Evolutionary conservation across 2,888 invertebrate genomes (phyloP).

Genomic region (Drosophila nr. fundita): DNA sequence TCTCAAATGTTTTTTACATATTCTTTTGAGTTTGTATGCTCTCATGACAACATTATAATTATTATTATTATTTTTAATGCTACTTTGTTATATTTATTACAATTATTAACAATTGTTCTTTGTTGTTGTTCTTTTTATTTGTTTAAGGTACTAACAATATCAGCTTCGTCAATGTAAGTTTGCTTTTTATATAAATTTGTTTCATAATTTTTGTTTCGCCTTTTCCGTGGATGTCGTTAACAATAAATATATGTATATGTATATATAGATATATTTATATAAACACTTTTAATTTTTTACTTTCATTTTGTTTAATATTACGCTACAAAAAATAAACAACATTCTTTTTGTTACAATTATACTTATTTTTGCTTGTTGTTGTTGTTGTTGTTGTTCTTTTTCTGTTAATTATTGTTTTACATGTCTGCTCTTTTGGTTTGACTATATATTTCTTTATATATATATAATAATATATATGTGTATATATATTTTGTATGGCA

Average conservation of each 20-base stretch:
- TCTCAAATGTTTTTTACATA: constrained; percentile 68
- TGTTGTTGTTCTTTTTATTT: constrained; percentile 48
- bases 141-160: constrained; percentile 85
- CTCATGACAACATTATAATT: constrained; percentile 57
- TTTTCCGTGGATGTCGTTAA: constrained; percentile 77
- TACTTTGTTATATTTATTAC: constrained; percentile 58
- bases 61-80: constrained; percentile 58
- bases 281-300: constrained; percentile 59
- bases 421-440: constrained; percentile 63
- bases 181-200: constrained; percentile 76
- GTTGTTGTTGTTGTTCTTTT: constrained; percentile 40
- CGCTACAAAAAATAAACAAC: constrained; percentile 81
- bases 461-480: constrained; percentile 43
- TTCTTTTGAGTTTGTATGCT: constrained; percentile 35
- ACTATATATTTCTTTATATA: constrained; percentile 55
- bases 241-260: constrained; percentile 77
- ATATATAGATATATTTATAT: constrained; percentile 59
- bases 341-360: constrained; percentile 72
- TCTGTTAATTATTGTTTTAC: constrained; percentile 69
- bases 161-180: constrained; percentile 82
- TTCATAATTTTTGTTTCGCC: constrained; percentile 74
- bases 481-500: constrained; percentile 69
- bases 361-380: constrained; percentile 37
- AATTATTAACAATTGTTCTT: constrained; percentile 71
- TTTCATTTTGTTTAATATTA: constrained; percentile 66